Conservation (phyloP, 1,140 invertebrate genomes). For the Sitophilus oryzae region DNA sequence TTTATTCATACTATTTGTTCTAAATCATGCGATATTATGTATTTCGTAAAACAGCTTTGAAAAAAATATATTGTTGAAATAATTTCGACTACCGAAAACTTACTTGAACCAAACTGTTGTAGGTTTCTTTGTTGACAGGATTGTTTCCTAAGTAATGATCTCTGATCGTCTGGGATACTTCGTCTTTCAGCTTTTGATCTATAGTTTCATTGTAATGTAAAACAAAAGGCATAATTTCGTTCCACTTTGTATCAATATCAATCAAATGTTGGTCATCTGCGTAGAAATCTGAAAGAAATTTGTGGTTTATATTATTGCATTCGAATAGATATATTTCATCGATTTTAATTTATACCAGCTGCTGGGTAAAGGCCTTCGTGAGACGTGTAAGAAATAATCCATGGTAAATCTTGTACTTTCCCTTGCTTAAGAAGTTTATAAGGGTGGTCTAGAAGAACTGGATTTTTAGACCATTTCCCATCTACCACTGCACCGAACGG, state of each 20-base stretch:
- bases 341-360: slow-evolving; percentile 30
- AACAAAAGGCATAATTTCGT: slow-evolving; percentile 33
- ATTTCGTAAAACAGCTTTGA: neutral
- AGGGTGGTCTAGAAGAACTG: slow-evolving; percentile 53
- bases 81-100: slow-evolving; percentile 5
- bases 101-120: slow-evolving; percentile 23
- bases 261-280: slow-evolving; percentile 26
- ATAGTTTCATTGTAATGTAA: slow-evolving; percentile 35
- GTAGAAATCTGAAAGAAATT: slow-evolving; percentile 31
- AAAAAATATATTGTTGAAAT: neutral
- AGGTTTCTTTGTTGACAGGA: slow-evolving; percentile 26
- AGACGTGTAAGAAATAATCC: slow-evolving; percentile 40
- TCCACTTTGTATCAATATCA: slow-evolving; percentile 31
- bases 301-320: neutral
- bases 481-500: slow-evolving; percentile 39
- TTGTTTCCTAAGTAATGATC: slow-evolving; percentile 29
- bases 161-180: slow-evolving; percentile 31
- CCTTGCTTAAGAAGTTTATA: slow-evolving; percentile 46
- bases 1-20: too few species aligned
- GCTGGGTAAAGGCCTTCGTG: slow-evolving; percentile 45
- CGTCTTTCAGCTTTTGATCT: slow-evolving; percentile 12
- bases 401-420: slow-evolving; percentile 39
- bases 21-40: neutral
- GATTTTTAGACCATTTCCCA: slow-evolving; percentile 40
- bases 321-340: neutral